Percentiles rank a stretch among this genome's conserved stretches.
These are phyloP conservation scores for Chloromyia formosa DNA, from an alignment of 2,888 invertebrate species.

Conservation along the genomic window DNA sequence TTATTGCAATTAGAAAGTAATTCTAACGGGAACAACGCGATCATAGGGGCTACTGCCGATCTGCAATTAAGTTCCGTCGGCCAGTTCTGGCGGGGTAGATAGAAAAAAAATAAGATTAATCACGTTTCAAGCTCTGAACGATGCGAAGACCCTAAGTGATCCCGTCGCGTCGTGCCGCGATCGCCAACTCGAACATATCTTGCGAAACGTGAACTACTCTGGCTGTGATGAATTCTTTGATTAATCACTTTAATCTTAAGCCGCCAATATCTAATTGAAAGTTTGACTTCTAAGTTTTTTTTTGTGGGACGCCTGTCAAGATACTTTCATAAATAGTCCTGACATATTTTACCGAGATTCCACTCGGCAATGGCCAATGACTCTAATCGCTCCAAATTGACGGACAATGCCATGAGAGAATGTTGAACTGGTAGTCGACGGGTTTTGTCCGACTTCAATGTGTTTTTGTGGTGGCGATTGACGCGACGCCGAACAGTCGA, in stretches of 20 bases:
- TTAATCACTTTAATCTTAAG: conserved; percentile 39
- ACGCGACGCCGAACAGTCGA: conserved; percentile 6
- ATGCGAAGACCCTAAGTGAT: neutral
- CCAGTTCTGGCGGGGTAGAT: neutral
- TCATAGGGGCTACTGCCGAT: neutral
- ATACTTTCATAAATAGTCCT: neutral
- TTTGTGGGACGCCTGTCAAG: neutral
- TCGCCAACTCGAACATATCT: no score
- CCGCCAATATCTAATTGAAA: conserved; percentile 33
- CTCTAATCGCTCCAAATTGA: conserved; percentile 22
- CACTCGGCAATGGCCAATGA: neutral
- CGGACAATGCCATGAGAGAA: neutral
- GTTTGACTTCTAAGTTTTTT: conserved; percentile 4
- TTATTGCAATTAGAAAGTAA: conserved; percentile 39
- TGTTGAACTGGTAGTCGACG: neutral
- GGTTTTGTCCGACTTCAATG: neutral
- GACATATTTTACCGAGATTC: neutral
- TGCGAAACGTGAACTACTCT: conserved; percentile 33
- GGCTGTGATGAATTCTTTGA: conserved; percentile 23
- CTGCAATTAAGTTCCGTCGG: neutral
- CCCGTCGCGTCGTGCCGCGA: neutral
- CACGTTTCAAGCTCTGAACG: conserved; percentile 20
- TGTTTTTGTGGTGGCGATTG: conserved; percentile 3
- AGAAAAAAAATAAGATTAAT: conserved; percentile 28
- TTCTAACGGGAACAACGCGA: conserved; percentile 31